Percentiles rank a stretch among this genome's conserved stretches.
Conservation (phyloP, 1,140 invertebrate species). For the Brachionus rubens region DNA sequence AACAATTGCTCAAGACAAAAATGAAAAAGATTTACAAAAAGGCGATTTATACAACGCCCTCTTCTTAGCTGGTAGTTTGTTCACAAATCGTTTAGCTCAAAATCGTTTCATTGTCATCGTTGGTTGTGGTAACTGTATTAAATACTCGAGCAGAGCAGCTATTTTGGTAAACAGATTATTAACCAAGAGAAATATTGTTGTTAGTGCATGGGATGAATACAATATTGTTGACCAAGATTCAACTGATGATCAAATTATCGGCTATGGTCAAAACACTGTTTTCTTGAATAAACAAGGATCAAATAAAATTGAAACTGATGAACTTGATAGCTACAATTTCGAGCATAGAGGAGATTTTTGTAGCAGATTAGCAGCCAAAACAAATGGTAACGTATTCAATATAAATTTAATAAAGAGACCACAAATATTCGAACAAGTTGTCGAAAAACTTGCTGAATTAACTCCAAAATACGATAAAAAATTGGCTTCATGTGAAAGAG, state of each 20-base stretch:
- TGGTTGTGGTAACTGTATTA: slow-evolving; percentile 37
- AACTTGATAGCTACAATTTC: not conserved
- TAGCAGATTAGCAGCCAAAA: slow-evolving; percentile 1
- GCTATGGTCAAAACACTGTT: slow-evolving; percentile 12
- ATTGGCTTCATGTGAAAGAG: slow-evolving; percentile 20
- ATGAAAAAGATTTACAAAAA: not conserved
- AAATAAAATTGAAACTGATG: not conserved
- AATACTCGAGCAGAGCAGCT: not conserved
- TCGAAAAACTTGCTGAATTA: not conserved
- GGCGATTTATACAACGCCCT: slow-evolving; percentile 19
- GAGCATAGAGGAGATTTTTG: slow-evolving; percentile 31
- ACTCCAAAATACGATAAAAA: not conserved
- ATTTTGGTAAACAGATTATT: not conserved
- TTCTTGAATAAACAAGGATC: slow-evolving; percentile 23
- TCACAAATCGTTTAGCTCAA: slow-evolving; percentile 30
- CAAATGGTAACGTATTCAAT: slow-evolving; percentile 31
- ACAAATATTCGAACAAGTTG: slow-evolving; percentile 1
- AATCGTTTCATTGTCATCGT: slow-evolving; percentile 21
- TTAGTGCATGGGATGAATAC: slow-evolving; percentile 40
- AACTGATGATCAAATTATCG: not conserved
- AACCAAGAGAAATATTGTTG: slow-evolving; percentile 20
- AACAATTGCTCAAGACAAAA: slow-evolving; percentile 6
- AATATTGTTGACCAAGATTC: slow-evolving; percentile 9
- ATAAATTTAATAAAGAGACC: slow-evolving; percentile 5
- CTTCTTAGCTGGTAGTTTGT: slow-evolving; percentile 21